Conservation (phyloP, 2,888 invertebrate genomes). For the Rosalia funebris region DNA sequence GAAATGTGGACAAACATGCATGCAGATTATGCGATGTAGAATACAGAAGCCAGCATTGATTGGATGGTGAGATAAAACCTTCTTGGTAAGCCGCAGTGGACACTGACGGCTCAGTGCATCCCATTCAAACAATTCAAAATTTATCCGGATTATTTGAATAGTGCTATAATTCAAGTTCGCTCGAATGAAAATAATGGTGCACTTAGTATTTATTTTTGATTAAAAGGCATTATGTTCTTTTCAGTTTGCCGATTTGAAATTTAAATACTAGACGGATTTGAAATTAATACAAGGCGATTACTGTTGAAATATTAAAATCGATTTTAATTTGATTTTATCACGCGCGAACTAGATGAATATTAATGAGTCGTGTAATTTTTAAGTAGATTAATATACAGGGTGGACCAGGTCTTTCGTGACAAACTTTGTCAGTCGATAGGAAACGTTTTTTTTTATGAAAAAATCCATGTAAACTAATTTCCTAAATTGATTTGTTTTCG, state of each 20-base stretch:
- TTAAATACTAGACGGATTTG: not conserved
- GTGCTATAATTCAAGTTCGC: conserved; percentile 47
- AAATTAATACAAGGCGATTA: not conserved
- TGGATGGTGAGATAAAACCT: conserved; percentile 44
- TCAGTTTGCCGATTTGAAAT: conserved; percentile 12
- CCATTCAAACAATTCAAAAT: conserved; percentile 48
- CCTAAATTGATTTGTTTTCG: too few species aligned
- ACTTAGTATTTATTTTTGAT: conserved; percentile 36
- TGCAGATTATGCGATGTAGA: conserved; percentile 41
- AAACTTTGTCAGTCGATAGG: too few species aligned
- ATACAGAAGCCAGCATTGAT: conserved; percentile 40
- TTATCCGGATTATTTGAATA: conserved; percentile 52
- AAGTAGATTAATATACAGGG: too few species aligned
- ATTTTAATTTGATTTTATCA: not conserved
- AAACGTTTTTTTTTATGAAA: too few species aligned
- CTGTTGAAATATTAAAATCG: not conserved
- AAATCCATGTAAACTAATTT: too few species aligned
- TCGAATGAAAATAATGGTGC: conserved; percentile 43
- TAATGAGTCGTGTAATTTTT: too few species aligned
- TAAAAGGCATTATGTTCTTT: conserved; percentile 21
- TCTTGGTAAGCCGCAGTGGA: conserved; percentile 44
- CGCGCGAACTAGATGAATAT: not conserved
- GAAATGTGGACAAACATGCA: conserved; percentile 39
- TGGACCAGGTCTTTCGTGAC: too few species aligned
- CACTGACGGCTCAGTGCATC: conserved; percentile 36